These are phyloP conservation scores for Drosophila macrospina DNA, from an alignment of 2,888 invertebrate genomes.

Conservation along the genomic window DNA sequence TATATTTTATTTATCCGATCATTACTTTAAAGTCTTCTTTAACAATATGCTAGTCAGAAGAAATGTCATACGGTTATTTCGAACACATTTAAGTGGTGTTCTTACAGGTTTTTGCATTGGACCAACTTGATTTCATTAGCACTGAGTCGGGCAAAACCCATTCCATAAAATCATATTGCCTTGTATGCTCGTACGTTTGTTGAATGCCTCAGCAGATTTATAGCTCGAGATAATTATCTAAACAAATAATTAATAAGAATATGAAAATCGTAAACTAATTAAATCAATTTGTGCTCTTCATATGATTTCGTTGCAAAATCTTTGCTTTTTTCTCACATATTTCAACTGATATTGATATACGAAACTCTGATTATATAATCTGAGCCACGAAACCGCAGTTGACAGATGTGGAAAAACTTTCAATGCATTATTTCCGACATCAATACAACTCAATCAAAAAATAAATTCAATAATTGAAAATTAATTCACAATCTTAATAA, in stretches of 20 bases:
- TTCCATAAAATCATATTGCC: slow-evolving; percentile 18
- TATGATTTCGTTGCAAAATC: slow-evolving; percentile 3
- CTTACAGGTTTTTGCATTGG: slow-evolving; percentile 20
- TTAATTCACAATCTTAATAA: too few species aligned
- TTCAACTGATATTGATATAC: slow-evolving; percentile 13
- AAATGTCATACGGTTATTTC: slow-evolving; percentile 44
- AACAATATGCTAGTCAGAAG: slow-evolving; percentile 8
- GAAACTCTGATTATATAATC: slow-evolving; percentile 30
- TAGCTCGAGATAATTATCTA: slow-evolving; percentile 18
- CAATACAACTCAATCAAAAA: slow-evolving; percentile 28
- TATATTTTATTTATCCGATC: slow-evolving; percentile 41
- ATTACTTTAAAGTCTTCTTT: slow-evolving; percentile 18
- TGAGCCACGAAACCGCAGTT: slow-evolving; percentile 9
- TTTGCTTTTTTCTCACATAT: slow-evolving; percentile 22
- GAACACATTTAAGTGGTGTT: slow-evolving; percentile 23
- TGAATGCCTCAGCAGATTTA: slow-evolving; percentile 30
- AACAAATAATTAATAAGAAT: slow-evolving; percentile 22
- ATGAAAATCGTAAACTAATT: neutral
- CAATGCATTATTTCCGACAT: slow-evolving; percentile 11
- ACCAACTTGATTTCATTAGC: slow-evolving; percentile 50
- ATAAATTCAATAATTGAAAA: too few species aligned
- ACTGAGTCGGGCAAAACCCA: slow-evolving; percentile 45
- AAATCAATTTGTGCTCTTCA: neutral
- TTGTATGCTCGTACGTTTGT: neutral
- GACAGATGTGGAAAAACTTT: slow-evolving; percentile 14